Conservation (phyloP, 2,797 vertebrate species). For the Trematomus bernacchii region DNA sequence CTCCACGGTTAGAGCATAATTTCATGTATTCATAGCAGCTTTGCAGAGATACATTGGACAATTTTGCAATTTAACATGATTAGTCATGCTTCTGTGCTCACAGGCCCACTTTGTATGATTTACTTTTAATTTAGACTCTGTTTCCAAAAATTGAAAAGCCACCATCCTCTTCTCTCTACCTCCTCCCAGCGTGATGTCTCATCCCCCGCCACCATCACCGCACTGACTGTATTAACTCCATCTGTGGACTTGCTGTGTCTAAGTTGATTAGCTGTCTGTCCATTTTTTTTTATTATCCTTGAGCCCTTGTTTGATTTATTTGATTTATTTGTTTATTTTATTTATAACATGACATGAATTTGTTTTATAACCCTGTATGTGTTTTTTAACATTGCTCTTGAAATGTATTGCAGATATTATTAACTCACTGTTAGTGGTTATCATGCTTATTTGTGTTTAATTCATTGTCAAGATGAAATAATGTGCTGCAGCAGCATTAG, state of each 20-base stretch:
- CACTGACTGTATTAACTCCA: conserved; percentile 75
- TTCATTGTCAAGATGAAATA: conserved; percentile 16
- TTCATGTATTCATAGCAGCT: conserved; percentile 46
- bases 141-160: conserved; percentile 64
- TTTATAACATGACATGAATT: conserved; percentile 25
- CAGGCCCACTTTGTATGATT: conserved; percentile 34
- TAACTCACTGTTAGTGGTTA: conserved; percentile 47
- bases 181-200: conserved; percentile 58
- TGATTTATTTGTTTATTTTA: conserved; percentile 32
- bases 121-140: conserved; percentile 53
- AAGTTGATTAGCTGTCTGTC: conserved; percentile 60
- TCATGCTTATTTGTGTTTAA: conserved; percentile 35
- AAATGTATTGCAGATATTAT: conserved; percentile 36
- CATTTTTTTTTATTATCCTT: conserved; percentile 51
- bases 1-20: conserved; percentile 15
- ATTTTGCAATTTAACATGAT: conserved; percentile 54
- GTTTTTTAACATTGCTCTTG: conserved; percentile 53
- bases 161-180: conserved; percentile 59
- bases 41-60: conserved; percentile 40
- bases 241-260: conserved; percentile 68
- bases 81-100: conserved; percentile 58
- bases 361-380: conserved; percentile 41
- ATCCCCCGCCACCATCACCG: conserved; percentile 53
- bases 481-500: conserved; percentile 26
- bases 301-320: conserved; percentile 40